These are phyloP conservation scores for Netelia inedita DNA, from an alignment of 2,888 invertebrate genomes.

Conservation along the genomic window DNA sequence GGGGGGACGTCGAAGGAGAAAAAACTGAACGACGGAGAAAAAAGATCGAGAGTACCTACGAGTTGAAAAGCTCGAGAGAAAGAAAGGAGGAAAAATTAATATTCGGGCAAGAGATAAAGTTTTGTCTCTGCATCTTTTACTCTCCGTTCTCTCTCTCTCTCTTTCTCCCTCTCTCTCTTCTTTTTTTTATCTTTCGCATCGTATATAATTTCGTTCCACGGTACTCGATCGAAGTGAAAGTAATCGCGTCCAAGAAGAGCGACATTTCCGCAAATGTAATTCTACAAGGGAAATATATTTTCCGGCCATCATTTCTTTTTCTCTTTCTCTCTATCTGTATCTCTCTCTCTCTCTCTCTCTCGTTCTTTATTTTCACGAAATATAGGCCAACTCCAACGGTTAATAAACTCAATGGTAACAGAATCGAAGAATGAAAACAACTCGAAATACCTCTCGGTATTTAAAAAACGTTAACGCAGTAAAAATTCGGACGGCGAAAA, in stretches of 20 bases:
- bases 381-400: no score
- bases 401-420: no score
- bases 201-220: conserved; percentile 21
- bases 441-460: no score
- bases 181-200: neutral
- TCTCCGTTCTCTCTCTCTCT: neutral
- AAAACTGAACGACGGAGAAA: conserved; percentile 1
- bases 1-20: conserved; percentile 1
- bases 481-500: no score
- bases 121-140: conserved; percentile 28
- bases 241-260: conserved; percentile 22
- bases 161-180: neutral
- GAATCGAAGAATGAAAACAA: no score
- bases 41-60: neutral
- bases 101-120: conserved; percentile 55
- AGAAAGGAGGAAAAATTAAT: conserved; percentile 54
- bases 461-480: no score
- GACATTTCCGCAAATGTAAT: conserved; percentile 7
- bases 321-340: no score
- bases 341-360: no score
- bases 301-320: neutral
- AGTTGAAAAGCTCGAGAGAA: conserved; percentile 23
- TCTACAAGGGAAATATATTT: conserved; percentile 1
- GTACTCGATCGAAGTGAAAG: conserved; percentile 32
- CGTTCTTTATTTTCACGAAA: no score